Evolutionary conservation across 2,888 invertebrate species (phyloP).

Genomic region (Orthonychiurus folsomi): DNA sequence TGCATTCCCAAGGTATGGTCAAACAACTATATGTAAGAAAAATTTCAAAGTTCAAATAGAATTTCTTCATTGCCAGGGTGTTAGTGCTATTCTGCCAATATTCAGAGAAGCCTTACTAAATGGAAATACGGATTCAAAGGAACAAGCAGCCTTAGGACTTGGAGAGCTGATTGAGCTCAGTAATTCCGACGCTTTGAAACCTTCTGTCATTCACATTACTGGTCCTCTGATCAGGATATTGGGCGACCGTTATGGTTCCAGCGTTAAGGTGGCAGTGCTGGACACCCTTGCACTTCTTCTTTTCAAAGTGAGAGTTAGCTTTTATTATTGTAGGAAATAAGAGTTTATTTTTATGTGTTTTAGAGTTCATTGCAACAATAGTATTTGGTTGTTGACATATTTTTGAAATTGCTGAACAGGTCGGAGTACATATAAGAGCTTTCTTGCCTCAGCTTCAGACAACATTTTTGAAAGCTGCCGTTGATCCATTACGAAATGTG

Average conservation of each 20-base stretch:
- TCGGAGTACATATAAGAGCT: conserved; percentile 89
- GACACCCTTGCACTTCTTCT: conserved; percentile 87
- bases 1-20: conserved; percentile 87
- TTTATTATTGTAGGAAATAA: conserved; percentile 1
- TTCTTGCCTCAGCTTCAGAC: conserved; percentile 98
- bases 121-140: conserved; percentile 90
- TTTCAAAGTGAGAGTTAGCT: conserved; percentile 59
- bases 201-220: conserved; percentile 93
- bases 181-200: conserved; percentile 76
- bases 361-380: neutral
- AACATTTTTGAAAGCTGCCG: conserved; percentile 89
- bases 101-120: conserved; percentile 94
- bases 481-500: conserved; percentile 78
- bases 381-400: neutral
- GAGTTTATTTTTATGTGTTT: too few species aligned
- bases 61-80: conserved; percentile 63
- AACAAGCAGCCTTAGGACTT: conserved; percentile 85
- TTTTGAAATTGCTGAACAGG: conserved; percentile 49
- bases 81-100: conserved; percentile 84
- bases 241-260: conserved; percentile 87
- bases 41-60: too few species aligned
- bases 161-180: conserved; percentile 74
- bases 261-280: conserved; percentile 89
- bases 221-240: conserved; percentile 96
- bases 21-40: too few species aligned